phyloP scores from a whole-genome alignment of 2,797 vertebrate species.

The Lepidocolaptes lacrymiger region DNA sequence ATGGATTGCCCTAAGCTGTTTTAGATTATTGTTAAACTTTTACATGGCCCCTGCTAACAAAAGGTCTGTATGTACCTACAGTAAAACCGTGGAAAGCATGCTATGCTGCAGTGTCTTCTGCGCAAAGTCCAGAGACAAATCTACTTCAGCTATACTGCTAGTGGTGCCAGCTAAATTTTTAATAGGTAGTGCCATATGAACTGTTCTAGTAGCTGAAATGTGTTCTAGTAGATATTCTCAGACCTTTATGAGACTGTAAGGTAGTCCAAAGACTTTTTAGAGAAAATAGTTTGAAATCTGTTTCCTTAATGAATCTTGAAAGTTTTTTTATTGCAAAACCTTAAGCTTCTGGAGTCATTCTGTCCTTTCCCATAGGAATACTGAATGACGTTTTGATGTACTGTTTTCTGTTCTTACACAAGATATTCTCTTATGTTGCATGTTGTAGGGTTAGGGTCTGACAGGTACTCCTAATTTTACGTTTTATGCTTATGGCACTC shows the following conservation, averaged over 20 bases:
- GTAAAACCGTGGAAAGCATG: not conserved
- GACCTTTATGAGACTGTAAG: not conserved
- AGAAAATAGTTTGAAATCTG: not conserved
- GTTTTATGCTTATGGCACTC: not conserved
- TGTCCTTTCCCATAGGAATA: not conserved
- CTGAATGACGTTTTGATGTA: not conserved
- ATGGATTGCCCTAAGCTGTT: not conserved
- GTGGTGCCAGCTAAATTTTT: not conserved
- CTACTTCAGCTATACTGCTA: not conserved
- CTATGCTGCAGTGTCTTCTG: not conserved
- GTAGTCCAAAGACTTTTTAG: not conserved
- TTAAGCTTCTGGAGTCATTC: not conserved
- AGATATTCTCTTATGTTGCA: not conserved
- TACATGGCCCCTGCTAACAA: not conserved
- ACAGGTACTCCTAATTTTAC: not conserved
- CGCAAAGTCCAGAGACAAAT: not conserved
- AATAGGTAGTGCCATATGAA: not conserved
- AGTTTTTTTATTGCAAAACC: not conserved
- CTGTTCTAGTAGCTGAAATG: not conserved
- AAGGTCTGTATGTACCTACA: not conserved
- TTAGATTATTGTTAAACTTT: not conserved
- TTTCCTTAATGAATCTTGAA: not conserved
- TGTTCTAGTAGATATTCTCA: not conserved
- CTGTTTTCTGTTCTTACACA: not conserved
- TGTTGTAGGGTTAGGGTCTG: not conserved